Conservation (phyloP, 2,888 invertebrate species). For the Drosophila maculinotata region DNA sequence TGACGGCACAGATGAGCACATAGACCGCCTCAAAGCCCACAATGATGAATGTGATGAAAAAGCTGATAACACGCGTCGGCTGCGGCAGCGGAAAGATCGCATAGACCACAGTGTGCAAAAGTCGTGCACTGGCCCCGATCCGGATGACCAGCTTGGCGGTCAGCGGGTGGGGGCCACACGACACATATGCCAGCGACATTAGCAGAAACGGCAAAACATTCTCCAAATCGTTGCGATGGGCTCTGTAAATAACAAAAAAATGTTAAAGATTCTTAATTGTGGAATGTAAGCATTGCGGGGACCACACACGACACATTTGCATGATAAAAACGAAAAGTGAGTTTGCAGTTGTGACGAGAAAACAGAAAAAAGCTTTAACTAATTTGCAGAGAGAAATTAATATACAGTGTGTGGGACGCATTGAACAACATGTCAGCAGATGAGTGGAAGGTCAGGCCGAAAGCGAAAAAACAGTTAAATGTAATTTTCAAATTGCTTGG, state of each 20-base stretch:
- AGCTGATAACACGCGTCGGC: slow-evolving; percentile 86
- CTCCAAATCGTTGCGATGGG: slow-evolving; percentile 89
- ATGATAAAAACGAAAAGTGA: neutral
- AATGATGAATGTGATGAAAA: slow-evolving; percentile 84
- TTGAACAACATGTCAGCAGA: too few species aligned
- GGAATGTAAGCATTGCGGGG: neutral
- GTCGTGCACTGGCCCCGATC: slow-evolving; percentile 86
- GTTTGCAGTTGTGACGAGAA: too few species aligned
- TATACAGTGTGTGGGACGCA: too few species aligned
- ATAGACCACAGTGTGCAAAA: slow-evolving; percentile 88
- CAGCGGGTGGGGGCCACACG: slow-evolving; percentile 86
- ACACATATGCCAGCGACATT: slow-evolving; percentile 86
- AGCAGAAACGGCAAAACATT: slow-evolving; percentile 88
- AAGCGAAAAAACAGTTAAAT: too few species aligned
- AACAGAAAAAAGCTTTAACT: too few species aligned
- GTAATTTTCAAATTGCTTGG: too few species aligned
- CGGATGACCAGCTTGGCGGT: slow-evolving; percentile 87
- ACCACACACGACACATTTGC: neutral
- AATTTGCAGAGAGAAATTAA: too few species aligned
- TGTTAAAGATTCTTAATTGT: neutral
- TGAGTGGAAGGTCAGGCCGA: too few species aligned
- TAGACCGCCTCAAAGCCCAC: slow-evolving; percentile 86
- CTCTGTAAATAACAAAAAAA: too few species aligned
- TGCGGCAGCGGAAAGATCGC: slow-evolving; percentile 87
- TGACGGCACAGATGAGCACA: slow-evolving; percentile 75